phyloP scores from a whole-genome alignment of 2,797 vertebrate species.

The Babyrousa celebensis region DNA sequence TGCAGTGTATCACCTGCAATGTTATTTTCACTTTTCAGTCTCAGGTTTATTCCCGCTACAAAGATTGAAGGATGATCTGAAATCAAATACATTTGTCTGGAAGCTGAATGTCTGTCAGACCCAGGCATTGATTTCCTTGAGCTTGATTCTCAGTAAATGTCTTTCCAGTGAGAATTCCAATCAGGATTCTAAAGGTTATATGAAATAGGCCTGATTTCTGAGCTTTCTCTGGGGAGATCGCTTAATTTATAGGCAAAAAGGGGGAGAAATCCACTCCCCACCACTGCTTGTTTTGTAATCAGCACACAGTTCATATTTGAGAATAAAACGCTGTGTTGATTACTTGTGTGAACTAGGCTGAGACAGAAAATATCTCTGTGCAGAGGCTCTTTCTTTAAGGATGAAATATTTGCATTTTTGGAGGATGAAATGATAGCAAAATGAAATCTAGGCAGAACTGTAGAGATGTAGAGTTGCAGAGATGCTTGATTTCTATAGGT shows the following conservation, averaged over 20 bases:
- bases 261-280: not conserved
- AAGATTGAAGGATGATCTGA: constrained; percentile 85
- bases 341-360: constrained; percentile 77
- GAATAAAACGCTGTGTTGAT: constrained; percentile 78
- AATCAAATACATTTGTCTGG: constrained; percentile 81
- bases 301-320: constrained; percentile 25
- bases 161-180: constrained; percentile 77
- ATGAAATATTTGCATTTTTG: constrained; percentile 73
- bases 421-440: constrained; percentile 77
- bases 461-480: accelerated
- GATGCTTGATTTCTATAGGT: not conserved
- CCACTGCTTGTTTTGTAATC: constrained; percentile 78
- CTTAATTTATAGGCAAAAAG: constrained; percentile 83
- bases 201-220: constrained; percentile 76
- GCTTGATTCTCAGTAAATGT: constrained; percentile 69
- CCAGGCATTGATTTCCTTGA: constrained; percentile 80
- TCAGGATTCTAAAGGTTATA: constrained; percentile 84
- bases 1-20: constrained; percentile 52
- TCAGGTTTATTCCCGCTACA: constrained; percentile 73
- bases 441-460: constrained; percentile 56
- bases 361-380: constrained; percentile 79
- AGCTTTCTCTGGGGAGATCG: constrained; percentile 68
- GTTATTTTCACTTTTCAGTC: constrained; percentile 75
- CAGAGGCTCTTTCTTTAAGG: constrained; percentile 78
- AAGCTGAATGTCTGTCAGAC: constrained; percentile 80